A percentile compares a stretch with the other conserved stretches of the same genome.
These are phyloP conservation scores for Chelonus insularis DNA, from an alignment of 1,140 invertebrate species.

Conservation along the genomic window DNA sequence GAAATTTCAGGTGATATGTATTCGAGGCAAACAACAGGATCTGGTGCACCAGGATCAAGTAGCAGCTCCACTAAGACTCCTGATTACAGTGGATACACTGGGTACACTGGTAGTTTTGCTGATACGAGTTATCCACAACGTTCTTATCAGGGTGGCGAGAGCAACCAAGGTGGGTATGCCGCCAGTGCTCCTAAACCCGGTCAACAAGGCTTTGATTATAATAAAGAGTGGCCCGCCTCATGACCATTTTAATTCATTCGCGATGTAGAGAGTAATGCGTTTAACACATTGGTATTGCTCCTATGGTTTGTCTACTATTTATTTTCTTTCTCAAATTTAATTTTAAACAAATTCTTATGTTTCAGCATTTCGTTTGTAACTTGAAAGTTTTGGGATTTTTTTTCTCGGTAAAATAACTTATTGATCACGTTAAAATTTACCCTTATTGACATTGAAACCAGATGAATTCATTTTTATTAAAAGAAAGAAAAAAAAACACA, in stretches of 20 bases:
- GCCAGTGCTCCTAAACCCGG: slow-evolving; percentile 61
- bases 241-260: slow-evolving; percentile 62
- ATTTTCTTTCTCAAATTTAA: slow-evolving; percentile 6
- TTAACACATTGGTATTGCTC: slow-evolving; percentile 53
- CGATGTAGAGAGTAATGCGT: slow-evolving; percentile 50
- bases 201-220: slow-evolving; percentile 65
- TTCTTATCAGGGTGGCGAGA: slow-evolving; percentile 58
- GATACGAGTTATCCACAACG: slow-evolving; percentile 60
- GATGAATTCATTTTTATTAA: not conserved
- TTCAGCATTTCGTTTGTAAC: not conserved
- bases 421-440: too few species aligned
- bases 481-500: slow-evolving; percentile 1
- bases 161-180: slow-evolving; percentile 64
- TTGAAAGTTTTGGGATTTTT: not conserved
- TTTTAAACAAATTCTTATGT: too few species aligned
- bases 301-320: slow-evolving; percentile 43
- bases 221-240: slow-evolving; percentile 67
- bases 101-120: slow-evolving; percentile 59
- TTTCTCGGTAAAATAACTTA: not conserved
- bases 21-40: slow-evolving; percentile 59
- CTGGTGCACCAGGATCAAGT: slow-evolving; percentile 61
- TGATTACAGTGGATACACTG: slow-evolving; percentile 59
- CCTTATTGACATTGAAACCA: slow-evolving; percentile 8
- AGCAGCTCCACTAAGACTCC: slow-evolving; percentile 59
- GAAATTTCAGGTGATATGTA: slow-evolving; percentile 62